phyloP scores from a whole-genome alignment of 2,888 invertebrate species.

The Lacanobia oleracea region DNA sequence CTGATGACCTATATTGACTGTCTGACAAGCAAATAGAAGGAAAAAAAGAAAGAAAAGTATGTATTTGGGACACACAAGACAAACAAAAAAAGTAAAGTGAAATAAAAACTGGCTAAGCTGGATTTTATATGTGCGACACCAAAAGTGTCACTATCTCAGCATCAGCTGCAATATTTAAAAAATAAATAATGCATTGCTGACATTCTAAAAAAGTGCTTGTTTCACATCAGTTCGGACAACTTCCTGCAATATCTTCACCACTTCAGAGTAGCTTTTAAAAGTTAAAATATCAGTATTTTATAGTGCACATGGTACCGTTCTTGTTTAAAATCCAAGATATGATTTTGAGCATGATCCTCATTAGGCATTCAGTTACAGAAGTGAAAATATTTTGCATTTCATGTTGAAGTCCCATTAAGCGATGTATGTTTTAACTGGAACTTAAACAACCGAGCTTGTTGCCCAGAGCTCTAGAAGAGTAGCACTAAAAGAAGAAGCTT shows the following conservation, averaged over 20 bases:
- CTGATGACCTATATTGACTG: background rate
- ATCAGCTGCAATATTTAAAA: no score
- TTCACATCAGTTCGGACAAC: background rate
- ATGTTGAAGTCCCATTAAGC: constrained; percentile 18
- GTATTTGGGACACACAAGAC: no score
- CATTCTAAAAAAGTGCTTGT: background rate
- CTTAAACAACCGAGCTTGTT: constrained; percentile 9
- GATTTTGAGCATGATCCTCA: constrained; percentile 32
- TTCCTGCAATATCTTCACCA: background rate
- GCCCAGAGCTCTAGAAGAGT: constrained; percentile 14
- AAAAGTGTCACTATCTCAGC: no score
- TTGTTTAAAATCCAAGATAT: constrained; percentile 21
- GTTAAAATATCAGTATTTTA: constrained; percentile 12
- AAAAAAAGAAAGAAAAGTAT: background rate
- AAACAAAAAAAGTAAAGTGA: no score
- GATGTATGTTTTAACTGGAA: constrained; percentile 7
- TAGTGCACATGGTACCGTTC: constrained; percentile 19
- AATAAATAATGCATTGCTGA: no score
- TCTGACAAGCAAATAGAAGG: background rate
- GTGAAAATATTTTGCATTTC: constrained; percentile 20
- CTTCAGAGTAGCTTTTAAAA: background rate
- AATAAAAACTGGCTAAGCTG: no score
- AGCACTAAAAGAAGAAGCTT: constrained; percentile 39
- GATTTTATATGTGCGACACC: no score
- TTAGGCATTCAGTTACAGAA: constrained; percentile 46